Evolutionary conservation across 2,888 invertebrate species (phyloP).

Genomic region (Blastobasis adustella): DNA sequence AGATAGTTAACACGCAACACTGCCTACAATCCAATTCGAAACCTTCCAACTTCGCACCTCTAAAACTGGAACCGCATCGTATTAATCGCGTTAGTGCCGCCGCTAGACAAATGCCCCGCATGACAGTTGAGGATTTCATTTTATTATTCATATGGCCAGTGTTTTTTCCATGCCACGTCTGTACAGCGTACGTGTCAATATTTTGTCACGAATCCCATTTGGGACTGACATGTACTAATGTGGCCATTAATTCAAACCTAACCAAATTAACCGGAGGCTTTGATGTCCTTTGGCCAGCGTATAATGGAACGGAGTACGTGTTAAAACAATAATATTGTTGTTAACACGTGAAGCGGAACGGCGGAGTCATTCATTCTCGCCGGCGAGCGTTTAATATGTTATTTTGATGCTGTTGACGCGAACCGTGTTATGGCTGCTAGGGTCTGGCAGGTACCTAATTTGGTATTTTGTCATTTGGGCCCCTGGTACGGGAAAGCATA

Average conservation of each 20-base stretch:
- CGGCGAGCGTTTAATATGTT: constrained; percentile 11
- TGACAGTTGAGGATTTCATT: constrained; percentile 52
- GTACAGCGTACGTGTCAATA: constrained; percentile 56
- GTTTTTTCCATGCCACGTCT: constrained; percentile 39
- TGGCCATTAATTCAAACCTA: constrained; percentile 62
- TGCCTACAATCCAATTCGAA: too few relatives aligned
- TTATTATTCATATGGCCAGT: constrained; percentile 52
- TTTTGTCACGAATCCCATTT: constrained; percentile 70
- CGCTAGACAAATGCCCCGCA: constrained; percentile 53
- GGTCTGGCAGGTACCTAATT: too few relatives aligned
- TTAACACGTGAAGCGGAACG: constrained; percentile 31
- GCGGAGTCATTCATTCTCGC: constrained; percentile 18
- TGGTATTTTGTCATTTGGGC: too few relatives aligned
- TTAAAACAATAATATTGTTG: constrained; percentile 38
- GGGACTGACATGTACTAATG: constrained; percentile 61
- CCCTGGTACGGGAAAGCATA: too few relatives aligned
- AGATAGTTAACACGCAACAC: too few relatives aligned
- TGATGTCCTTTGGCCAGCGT: constrained; percentile 44
- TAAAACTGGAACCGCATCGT: constrained; percentile 11
- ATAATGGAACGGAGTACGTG: constrained; percentile 23
- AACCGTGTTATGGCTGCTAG: too few relatives aligned
- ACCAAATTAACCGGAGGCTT: constrained; percentile 58
- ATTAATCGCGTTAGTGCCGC: constrained; percentile 63
- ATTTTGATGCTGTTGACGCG: not conserved
- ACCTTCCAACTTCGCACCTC: not conserved